Conservation (phyloP, 2,888 invertebrate genomes). For the Tetragonula carbonaria region DNA sequence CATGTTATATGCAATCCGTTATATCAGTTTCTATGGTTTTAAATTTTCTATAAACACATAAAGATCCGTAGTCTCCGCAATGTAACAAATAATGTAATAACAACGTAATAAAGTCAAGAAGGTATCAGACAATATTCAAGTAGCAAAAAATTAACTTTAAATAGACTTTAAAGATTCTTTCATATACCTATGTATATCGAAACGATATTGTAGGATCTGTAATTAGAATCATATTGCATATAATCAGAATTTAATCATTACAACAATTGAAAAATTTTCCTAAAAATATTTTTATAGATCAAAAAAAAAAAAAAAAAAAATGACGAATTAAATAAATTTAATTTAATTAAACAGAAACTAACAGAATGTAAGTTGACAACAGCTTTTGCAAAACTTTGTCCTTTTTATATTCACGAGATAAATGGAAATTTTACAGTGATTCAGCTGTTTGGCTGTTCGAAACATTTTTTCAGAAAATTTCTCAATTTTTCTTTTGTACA, state of each 20-base stretch:
- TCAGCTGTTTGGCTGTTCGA: no score
- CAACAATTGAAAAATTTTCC: not conserved
- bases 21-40: not conserved
- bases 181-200: not conserved
- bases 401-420: no score
- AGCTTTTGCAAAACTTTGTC: no score
- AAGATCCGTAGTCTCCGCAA: not conserved
- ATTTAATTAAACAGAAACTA: not conserved
- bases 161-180: not conserved
- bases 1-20: not conserved
- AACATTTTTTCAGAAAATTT: not conserved
- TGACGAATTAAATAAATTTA: not conserved
- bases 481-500: not conserved
- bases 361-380: not conserved
- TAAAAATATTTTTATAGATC: not conserved
- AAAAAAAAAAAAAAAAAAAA: not conserved
- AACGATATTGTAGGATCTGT: conserved; percentile 20
- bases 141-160: not conserved
- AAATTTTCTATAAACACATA: not conserved
- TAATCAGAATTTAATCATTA: not conserved
- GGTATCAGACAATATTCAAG: conserved; percentile 4
- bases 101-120: not conserved
- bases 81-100: not conserved
- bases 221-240: not conserved
- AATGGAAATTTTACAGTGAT: no score